Percentiles rank a stretch among this genome's conserved stretches.
Conservation (phyloP, 2,113 vertebrate species). For the Hippocampus mohnikei region DNA sequence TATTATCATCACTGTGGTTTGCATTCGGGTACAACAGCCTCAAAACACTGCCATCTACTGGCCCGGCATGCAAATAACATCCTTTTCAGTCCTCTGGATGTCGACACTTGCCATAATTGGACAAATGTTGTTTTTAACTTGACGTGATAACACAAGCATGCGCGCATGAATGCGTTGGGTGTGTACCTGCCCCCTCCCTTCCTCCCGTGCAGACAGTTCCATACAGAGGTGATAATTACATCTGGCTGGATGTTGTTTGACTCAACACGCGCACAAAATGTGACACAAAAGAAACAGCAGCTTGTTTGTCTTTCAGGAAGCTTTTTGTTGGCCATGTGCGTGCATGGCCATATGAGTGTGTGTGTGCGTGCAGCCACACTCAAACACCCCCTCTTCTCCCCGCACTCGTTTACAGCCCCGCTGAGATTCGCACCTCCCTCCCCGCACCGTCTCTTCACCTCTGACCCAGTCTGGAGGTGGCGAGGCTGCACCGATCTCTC, state of each 20-base stretch:
- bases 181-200: conserved; percentile 37
- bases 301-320: conserved; percentile 52
- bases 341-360: conserved; percentile 28
- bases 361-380: not conserved
- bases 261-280: conserved; percentile 26
- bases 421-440: conserved; percentile 52
- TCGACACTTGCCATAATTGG: too few species aligned
- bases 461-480: conserved; percentile 59
- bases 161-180: conserved; percentile 15
- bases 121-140: not conserved
- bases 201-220: conserved; percentile 43
- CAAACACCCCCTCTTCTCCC: not conserved
- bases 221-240: conserved; percentile 68
- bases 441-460: conserved; percentile 46
- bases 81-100: not conserved
- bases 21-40: not conserved
- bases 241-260: conserved; percentile 43
- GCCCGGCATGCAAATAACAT: not conserved
- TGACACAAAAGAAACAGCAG: conserved; percentile 39
- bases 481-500: conserved; percentile 37
- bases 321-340: conserved; percentile 33
- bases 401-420: conserved; percentile 9
- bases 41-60: not conserved
- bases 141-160: conserved; percentile 42
- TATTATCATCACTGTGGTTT: not conserved